A percentile compares a stretch with the other conserved stretches of the same genome.
These are phyloP conservation scores for Magallana angulata DNA, from an alignment of 1,140 invertebrate species.

Conservation along the genomic window DNA sequence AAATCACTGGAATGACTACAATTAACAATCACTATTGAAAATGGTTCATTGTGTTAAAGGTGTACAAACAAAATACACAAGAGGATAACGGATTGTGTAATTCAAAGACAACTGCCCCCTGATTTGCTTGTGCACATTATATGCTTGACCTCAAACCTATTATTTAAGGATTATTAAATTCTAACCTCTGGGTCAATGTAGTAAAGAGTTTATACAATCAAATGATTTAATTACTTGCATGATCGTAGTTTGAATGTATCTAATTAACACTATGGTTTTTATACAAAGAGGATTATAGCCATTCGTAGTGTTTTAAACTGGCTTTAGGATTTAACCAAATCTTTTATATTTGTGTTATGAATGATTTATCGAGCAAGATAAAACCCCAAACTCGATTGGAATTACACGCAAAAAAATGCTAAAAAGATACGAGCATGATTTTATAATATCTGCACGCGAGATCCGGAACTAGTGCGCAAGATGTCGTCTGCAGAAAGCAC, in stretches of 20 bases:
- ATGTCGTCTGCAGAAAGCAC: not conserved
- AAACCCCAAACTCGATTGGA: not conserved
- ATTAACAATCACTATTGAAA: too few relatives aligned
- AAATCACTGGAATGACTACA: too few relatives aligned
- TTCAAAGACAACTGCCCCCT: too few relatives aligned
- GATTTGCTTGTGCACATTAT: too few relatives aligned
- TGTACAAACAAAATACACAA: too few relatives aligned
- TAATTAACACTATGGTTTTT: not conserved
- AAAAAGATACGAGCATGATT: not conserved
- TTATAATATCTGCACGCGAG: not conserved
- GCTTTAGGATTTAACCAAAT: conserved; percentile 5
- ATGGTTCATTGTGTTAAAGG: too few relatives aligned
- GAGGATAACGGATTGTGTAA: too few relatives aligned
- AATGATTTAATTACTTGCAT: not conserved
- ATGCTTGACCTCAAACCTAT: too few relatives aligned
- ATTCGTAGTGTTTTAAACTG: not conserved
- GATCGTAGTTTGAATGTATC: not conserved
- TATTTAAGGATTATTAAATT: not conserved
- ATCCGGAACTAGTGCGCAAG: not conserved
- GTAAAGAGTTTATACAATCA: not conserved
- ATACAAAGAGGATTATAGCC: not conserved
- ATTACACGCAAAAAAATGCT: too few relatives aligned
- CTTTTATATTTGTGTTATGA: not conserved
- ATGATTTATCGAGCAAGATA: not conserved
- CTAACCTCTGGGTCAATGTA: not conserved